Percentiles rank a stretch among this genome's conserved stretches.
Conservation (phyloP, 2,113 vertebrate species). For the Machaerirhynchus nigripectus region DNA sequence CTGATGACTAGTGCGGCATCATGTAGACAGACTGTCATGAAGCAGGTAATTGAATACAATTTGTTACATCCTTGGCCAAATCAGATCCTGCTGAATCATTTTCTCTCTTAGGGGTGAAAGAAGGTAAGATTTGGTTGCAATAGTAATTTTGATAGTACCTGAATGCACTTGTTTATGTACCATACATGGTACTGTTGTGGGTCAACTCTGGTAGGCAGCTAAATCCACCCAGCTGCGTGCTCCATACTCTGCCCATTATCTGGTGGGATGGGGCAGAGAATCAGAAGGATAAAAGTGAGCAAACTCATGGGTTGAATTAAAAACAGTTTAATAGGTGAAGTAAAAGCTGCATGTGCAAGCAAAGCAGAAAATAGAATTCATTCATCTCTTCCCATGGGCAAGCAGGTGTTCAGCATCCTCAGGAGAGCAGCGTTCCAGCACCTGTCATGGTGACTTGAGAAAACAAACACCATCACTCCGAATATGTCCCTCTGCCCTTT, state of each 20-base stretch:
- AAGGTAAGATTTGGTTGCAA: background rate
- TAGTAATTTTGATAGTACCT: background rate
- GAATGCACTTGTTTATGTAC: background rate
- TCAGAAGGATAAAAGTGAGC: background rate
- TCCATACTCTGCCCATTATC: background rate
- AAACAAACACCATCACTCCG: background rate
- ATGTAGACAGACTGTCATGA: background rate
- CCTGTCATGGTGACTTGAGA: rapidly evolving
- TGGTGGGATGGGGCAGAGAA: background rate
- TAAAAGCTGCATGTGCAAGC: background rate
- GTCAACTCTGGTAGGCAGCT: background rate
- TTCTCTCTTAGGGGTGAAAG: background rate
- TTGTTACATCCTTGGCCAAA: background rate
- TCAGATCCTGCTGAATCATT: background rate
- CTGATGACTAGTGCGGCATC: background rate
- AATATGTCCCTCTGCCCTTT: background rate
- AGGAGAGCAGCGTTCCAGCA: background rate
- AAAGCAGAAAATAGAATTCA: background rate
- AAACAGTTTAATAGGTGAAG: background rate
- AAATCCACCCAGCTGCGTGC: background rate
- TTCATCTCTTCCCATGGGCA: background rate
- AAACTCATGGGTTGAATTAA: background rate
- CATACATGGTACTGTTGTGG: rapidly evolving
- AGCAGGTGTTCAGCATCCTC: background rate
- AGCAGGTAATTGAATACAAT: background rate